Evolutionary conservation across 2,797 vertebrate species (phyloP), one percentile per base, ranked within the genome.

Genomic region (Hippoglossus hippoglossus): DNA sequence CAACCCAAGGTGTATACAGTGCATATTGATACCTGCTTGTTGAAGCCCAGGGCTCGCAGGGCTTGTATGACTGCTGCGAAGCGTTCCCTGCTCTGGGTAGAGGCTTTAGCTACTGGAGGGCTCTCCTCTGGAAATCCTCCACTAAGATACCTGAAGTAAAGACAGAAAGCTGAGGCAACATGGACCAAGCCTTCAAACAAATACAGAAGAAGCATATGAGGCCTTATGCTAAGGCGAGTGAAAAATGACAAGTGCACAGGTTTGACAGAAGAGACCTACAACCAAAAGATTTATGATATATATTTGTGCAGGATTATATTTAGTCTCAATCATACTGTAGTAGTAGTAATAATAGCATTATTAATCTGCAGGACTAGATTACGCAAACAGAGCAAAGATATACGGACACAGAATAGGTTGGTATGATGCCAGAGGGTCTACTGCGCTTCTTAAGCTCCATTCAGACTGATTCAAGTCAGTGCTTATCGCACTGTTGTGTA

Each of bases 21-120:
- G 58, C 44, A 22, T 63, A 56, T 81, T 36, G 28, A 65, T 95
- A 99, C 97, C 96, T 95, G 90, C 75, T 89, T 96, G 85, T 95
- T 97, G 90, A 98, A 97, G 71, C 96, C 95, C 73, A 97, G 34
- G 19, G 94, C 93, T 76, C 92, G 91, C 57, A 99, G 86, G 66
- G 97, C 95, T 86, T 97, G 96, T 85, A 95, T 98, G 54, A 98
- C 87, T 44, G 88, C 61, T 0, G 82, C 52, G 39, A 97, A 92
- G 75, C 91, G 95, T 68, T 97, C 96, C 83, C 92, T 96, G 89
- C 96, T 96, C 85, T 95, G 93, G 62, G 93, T 71, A 12, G 87
- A 95, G 36, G 94, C 92, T 56, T 89, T 80, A 44, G 91, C 67
- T 63, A 93, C 90, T 0, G 86, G 85, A 58, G 49, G 74, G 41